These are phyloP conservation scores for Mugil cephalus DNA, from an alignment of 2,113 vertebrate species.

Conservation along the genomic window DNA sequence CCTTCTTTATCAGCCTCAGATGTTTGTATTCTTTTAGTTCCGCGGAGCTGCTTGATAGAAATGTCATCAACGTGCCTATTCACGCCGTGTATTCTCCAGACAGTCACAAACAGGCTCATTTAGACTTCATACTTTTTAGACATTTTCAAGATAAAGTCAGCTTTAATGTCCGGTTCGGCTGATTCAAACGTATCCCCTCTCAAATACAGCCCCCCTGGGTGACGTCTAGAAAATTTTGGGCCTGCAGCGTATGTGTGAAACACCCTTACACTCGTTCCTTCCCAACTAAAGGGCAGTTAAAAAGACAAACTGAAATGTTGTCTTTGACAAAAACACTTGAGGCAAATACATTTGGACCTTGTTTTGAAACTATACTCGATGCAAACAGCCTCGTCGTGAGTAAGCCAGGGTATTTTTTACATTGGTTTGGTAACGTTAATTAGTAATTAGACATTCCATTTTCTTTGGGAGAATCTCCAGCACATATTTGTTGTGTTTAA, in stretches of 20 bases:
- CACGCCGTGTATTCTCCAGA: no score
- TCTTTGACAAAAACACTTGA: conserved; percentile 44
- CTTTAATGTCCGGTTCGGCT: no score
- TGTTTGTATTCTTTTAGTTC: no score
- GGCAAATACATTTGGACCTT: conserved; percentile 31
- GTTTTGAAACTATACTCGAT: conserved; percentile 20
- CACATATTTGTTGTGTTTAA: conserved; percentile 64
- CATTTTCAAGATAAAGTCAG: no score
- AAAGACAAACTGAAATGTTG: conserved; percentile 23
- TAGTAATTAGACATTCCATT: conserved; percentile 74
- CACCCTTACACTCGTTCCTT: conserved; percentile 15
- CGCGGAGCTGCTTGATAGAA: no score
- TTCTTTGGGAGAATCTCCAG: conserved; percentile 63
- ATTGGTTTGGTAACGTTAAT: conserved; percentile 55
- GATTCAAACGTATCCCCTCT: no score
- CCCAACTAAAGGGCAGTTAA: conserved; percentile 35
- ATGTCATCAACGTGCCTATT: no score
- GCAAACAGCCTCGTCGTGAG: conserved; percentile 33
- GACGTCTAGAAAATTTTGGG: no score
- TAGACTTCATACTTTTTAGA: no score
- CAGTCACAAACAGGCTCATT: no score
- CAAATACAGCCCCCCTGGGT: no score
- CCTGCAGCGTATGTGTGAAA: background rate
- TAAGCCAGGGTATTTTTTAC: conserved; percentile 55
- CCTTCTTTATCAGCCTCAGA: no score